Percentiles rank a stretch among this genome's conserved stretches.
Conservation (phyloP, 2,113 vertebrate species). For the Prunella fulvescens region DNA sequence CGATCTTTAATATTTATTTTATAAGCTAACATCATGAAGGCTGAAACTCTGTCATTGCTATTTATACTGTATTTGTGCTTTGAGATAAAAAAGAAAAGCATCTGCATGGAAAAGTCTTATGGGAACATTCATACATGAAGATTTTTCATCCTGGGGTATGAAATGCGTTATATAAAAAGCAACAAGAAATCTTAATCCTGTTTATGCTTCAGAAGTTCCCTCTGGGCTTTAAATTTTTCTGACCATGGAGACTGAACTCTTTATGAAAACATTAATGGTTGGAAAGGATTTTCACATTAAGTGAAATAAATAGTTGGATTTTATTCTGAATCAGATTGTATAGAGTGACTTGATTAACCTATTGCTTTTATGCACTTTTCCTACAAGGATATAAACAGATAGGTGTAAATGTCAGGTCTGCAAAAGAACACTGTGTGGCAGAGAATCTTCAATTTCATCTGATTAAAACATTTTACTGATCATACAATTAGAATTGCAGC, state of each 20-base stretch:
- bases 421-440: not conserved
- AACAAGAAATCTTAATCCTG: conserved; percentile 48
- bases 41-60: conserved; percentile 23
- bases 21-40: conserved; percentile 1
- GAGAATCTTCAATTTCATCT: not conserved
- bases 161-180: not conserved
- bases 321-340: not conserved
- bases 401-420: not conserved
- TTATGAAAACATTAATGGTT: conserved; percentile 28
- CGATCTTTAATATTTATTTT: conserved; percentile 42
- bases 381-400: not conserved
- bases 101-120: conserved; percentile 23
- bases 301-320: not conserved
- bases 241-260: not conserved
- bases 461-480: not conserved
- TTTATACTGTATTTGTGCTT: conserved; percentile 44
- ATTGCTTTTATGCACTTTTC: not conserved
- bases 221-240: conserved; percentile 8
- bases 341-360: not conserved
- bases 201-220: conserved; percentile 42
- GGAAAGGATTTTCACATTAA: conserved; percentile 7
- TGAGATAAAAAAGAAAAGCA: conserved; percentile 7
- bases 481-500: not conserved
- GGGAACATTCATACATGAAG: not conserved
- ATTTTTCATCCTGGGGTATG: conserved; percentile 18